Evolutionary conservation across 2,113 vertebrate species (phyloP).

Genomic region (Pachycephala philippinensis): DNA sequence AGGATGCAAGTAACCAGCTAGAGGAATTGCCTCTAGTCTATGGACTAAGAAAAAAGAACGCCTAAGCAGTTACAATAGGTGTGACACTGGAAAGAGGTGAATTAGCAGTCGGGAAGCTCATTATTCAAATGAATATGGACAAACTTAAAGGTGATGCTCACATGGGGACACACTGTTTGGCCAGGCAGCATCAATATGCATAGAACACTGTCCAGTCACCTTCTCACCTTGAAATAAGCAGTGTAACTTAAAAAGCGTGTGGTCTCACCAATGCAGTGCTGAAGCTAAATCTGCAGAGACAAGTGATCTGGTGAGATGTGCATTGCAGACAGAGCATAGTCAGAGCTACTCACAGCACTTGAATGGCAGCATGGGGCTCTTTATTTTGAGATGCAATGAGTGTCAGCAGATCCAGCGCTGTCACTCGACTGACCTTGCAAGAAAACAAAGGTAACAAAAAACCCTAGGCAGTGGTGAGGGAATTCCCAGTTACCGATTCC

Average conservation of each 20-base stretch:
- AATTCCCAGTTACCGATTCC: neutral
- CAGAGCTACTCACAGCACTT: neutral
- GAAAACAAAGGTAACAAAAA: slow-evolving; percentile 5
- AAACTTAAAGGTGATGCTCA: neutral
- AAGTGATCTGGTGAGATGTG: neutral
- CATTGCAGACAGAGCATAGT: neutral
- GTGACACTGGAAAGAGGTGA: neutral
- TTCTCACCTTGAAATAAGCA: neutral
- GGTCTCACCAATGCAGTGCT: neutral
- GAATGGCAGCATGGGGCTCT: neutral
- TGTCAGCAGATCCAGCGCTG: neutral
- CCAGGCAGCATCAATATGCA: slow-evolving; percentile 6
- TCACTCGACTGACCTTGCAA: neutral
- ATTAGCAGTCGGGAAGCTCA: neutral
- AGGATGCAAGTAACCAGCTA: neutral
- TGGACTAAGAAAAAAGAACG: neutral
- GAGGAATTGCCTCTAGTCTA: neutral
- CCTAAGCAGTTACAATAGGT: neutral
- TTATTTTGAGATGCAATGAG: neutral
- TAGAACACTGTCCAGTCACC: neutral
- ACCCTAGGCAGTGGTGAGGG: neutral
- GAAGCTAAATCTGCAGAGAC: slow-evolving; percentile 18
- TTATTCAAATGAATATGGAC: slow-evolving; percentile 12
- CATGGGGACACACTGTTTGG: neutral
- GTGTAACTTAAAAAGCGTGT: neutral